A percentile compares a stretch with the other conserved stretches of the same genome.
phyloP scores from a whole-genome alignment of 1,140 invertebrate species.

The Aphaenogaster floridana region DNA sequence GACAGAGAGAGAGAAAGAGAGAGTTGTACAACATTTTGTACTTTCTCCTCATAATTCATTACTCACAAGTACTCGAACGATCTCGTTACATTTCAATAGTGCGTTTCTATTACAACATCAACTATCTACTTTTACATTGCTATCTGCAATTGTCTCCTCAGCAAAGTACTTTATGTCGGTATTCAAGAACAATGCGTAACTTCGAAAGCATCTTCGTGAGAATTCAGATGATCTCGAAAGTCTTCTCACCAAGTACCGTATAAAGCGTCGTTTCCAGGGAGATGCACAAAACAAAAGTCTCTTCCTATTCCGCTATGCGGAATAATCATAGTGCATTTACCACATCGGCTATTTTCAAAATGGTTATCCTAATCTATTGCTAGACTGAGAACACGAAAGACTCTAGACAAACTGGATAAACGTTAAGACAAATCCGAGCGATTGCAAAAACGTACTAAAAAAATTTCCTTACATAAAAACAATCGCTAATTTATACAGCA shows the following conservation, averaged over 20 bases:
- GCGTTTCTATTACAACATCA: conserved; percentile 19
- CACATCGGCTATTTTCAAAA: neutral
- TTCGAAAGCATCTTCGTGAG: conserved; percentile 51
- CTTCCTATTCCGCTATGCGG: neutral
- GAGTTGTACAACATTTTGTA: neutral
- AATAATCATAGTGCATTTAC: neutral
- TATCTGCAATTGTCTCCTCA: neutral
- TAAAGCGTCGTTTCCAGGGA: conserved; percentile 41
- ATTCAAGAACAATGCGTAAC: conserved; percentile 61
- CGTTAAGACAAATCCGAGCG: neutral
- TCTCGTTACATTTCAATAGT: neutral
- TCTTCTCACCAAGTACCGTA: conserved; percentile 51
- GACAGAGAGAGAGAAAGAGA: no score
- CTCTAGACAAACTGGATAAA: neutral
- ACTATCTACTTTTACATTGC: neutral
- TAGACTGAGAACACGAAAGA: neutral
- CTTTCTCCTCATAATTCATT: neutral
- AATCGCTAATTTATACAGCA: neutral
- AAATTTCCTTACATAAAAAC: conserved; percentile 3
- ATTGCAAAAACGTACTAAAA: neutral
- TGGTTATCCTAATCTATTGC: neutral
- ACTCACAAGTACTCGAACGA: neutral
- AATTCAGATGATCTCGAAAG: conserved; percentile 70
- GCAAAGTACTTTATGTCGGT: conserved; percentile 2
- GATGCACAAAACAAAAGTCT: conserved; percentile 16